phyloP scores from a whole-genome alignment of 2,888 invertebrate species.

The Euproctis similis region DNA sequence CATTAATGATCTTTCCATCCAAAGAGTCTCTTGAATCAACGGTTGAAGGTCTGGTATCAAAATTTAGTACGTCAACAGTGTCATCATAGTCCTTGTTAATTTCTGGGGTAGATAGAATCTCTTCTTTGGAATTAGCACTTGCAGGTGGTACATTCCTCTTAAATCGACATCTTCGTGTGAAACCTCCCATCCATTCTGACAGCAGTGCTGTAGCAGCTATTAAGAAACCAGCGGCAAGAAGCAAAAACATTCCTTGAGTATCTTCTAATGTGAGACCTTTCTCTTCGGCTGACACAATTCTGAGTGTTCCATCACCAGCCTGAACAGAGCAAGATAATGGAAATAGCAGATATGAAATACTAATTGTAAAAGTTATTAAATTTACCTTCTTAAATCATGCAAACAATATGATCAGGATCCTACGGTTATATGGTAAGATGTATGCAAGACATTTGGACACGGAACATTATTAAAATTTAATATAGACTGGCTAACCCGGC shows the following conservation, averaged over 20 bases:
- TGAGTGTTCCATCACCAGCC: slow-evolving; percentile 60
- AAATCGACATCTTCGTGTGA: slow-evolving; percentile 74
- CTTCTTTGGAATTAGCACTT: slow-evolving; percentile 30
- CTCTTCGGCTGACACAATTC: slow-evolving; percentile 75
- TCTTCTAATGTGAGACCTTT: slow-evolving; percentile 85
- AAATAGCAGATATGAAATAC: too few species aligned
- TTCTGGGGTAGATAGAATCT: slow-evolving; percentile 31
- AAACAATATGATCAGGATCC: too few species aligned
- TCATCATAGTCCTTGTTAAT: slow-evolving; percentile 16
- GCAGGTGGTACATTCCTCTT: slow-evolving; percentile 25
- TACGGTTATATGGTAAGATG: too few species aligned
- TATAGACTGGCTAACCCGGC: too few species aligned
- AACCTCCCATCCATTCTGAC: slow-evolving; percentile 83
- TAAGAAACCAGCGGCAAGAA: slow-evolving; percentile 82
- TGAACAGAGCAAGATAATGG: too few species aligned
- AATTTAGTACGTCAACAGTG: slow-evolving; percentile 29
- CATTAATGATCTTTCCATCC: slow-evolving; percentile 50
- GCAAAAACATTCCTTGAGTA: slow-evolving; percentile 87
- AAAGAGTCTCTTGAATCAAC: slow-evolving; percentile 45
- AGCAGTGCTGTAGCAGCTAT: slow-evolving; percentile 78
- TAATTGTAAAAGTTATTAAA: too few species aligned
- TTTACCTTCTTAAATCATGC: too few species aligned
- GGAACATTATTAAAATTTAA: too few species aligned
- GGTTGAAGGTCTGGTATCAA: slow-evolving; percentile 34
- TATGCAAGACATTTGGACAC: too few species aligned